Evolutionary conservation across 2,888 invertebrate species (phyloP).

Genomic region (Hoplodrina ambigua): DNA sequence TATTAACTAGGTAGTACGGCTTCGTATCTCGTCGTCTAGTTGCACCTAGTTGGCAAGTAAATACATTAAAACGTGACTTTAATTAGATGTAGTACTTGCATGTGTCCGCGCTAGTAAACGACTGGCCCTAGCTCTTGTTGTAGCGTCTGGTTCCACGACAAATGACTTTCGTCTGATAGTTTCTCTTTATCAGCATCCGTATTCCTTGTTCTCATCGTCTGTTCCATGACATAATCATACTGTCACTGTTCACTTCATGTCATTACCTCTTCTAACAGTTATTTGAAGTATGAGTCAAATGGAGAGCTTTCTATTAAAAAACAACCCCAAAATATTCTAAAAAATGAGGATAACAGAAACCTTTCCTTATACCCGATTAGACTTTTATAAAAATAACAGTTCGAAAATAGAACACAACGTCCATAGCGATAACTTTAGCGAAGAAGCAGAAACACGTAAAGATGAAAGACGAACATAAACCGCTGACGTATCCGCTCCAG

Average conservation of each 20-base stretch:
- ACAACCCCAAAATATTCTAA: background rate
- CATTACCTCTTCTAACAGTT: conserved; percentile 12
- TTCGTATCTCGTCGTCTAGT: conserved; percentile 43
- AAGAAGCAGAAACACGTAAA: conserved; percentile 27
- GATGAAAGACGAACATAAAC: conserved; percentile 35
- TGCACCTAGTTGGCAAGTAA: conserved; percentile 11
- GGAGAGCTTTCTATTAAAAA: background rate
- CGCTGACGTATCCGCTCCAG: conserved; percentile 37
- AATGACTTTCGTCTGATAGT: background rate
- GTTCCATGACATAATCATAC: background rate
- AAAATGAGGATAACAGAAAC: background rate
- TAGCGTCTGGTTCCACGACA: background rate
- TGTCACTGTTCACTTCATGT: conserved; percentile 15
- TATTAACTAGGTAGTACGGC: conserved; percentile 56
- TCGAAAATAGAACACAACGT: background rate
- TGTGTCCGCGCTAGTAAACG: background rate
- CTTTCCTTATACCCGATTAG: background rate
- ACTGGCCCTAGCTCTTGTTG: background rate
- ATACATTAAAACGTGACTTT: conserved; percentile 14
- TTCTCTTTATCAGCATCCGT: conserved; percentile 4
- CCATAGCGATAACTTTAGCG: background rate
- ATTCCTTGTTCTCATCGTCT: background rate
- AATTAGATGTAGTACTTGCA: conserved; percentile 5
- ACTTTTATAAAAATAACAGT: conserved; percentile 7
- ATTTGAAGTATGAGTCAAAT: conserved; percentile 13